Evolutionary conservation across 2,113 vertebrate species (phyloP), one percentile per base, ranked within the genome.

Genomic region (Syrrhaptes paradoxus): DNA sequence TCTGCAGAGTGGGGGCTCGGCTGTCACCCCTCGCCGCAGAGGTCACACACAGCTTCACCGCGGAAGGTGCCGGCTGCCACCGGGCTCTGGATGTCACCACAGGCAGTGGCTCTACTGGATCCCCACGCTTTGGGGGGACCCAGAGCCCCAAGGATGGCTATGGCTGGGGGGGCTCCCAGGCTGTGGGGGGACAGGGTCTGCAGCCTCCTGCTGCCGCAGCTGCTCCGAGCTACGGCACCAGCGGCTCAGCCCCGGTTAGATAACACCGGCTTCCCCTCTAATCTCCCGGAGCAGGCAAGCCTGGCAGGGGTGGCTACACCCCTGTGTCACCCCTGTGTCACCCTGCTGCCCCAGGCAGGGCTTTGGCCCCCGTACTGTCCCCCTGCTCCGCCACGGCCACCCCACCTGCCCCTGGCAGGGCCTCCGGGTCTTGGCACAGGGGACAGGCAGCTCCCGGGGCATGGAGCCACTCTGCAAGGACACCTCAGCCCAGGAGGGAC

Each of bases 1-100:
- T 4, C 46, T 1, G 2, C 51, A 29, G n/a, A 9, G 36, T 9
- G 0, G 34, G 31, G 25, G 4, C 18, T 45, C 0, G 7, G 66
- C 17, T 0, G 0, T 2, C 32, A 21, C 49, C 36, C 72, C 58
- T 38, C 1, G 0, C 7, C 1, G 0, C 9, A 3, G 65, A 11
- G 26, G 18, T 15, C 32, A 18, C 92, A 8, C 2, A 0, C 57
- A 1, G 52, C 61, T 63, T 6, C 13, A 11, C 29, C 26, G 3
- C 2, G 0, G 6, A 18, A 24, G 8, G 49, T 36, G 7, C 38
- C 5, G 3, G 17, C 17, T 43, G 17, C 4, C 68, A 22, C 34
- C 3, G 0, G 7, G 11, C 9, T 34, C 52, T 54, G 13, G 0
- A 31, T 16, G 17, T 15, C 13, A 1, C 62, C 2, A 1, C 4